Conservation (phyloP, 2,888 invertebrate genomes). For the Nemurella pictetii region DNA sequence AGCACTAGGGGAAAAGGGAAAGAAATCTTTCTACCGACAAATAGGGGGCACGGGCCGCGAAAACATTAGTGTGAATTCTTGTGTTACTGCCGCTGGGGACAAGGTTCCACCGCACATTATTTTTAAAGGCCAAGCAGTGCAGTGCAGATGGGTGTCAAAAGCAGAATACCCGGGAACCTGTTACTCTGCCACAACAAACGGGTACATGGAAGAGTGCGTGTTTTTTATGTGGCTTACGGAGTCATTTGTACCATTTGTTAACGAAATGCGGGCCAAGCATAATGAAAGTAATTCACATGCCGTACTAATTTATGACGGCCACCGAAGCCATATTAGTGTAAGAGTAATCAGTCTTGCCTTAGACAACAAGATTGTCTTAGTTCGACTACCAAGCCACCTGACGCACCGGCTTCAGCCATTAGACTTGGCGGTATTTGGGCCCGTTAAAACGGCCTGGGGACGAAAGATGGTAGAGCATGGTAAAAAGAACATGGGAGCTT, state of each 20-base stretch:
- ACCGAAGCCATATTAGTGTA: slow-evolving; percentile 30
- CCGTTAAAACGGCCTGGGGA: not conserved
- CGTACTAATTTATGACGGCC: slow-evolving; percentile 27
- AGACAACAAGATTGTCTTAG: slow-evolving; percentile 27
- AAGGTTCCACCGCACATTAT: slow-evolving; percentile 21
- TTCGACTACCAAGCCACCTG: too few species aligned
- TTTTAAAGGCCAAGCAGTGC: slow-evolving; percentile 21
- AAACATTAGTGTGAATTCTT: slow-evolving; percentile 18
- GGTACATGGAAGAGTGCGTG: slow-evolving; percentile 18
- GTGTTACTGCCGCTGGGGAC: slow-evolving; percentile 18
- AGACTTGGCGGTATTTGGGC: slow-evolving; percentile 22
- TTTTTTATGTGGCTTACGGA: slow-evolving; percentile 24
- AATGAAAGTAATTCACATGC: not conserved
- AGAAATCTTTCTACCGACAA: slow-evolving; percentile 18
- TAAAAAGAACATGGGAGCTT: not conserved
- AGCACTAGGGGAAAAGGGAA: slow-evolving; percentile 27
- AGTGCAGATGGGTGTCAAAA: not conserved
- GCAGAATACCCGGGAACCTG: slow-evolving; percentile 15
- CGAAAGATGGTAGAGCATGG: not conserved
- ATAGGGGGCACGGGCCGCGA: slow-evolving; percentile 32
- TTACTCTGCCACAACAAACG: slow-evolving; percentile 21
- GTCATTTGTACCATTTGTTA: slow-evolving; percentile 15
- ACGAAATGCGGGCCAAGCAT: slow-evolving; percentile 1
- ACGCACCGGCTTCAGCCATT: slow-evolving; percentile 31
- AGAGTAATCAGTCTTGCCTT: slow-evolving; percentile 10